phyloP scores from a whole-genome alignment of 2,797 vertebrate genomes.

The Fundulus diaphanus region DNA sequence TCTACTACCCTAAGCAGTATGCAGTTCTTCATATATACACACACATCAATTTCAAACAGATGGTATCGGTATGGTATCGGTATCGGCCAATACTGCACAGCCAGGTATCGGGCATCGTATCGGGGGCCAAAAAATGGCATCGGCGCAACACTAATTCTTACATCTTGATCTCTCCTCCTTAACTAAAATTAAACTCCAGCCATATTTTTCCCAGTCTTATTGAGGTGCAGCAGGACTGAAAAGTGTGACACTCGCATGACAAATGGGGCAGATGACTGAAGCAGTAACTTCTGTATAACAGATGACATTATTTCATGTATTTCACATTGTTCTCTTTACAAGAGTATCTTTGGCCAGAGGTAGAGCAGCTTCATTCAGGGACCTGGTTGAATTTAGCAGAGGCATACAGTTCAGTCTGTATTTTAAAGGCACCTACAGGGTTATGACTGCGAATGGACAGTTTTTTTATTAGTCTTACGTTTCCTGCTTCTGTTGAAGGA shows the following conservation, averaged over 20 bases:
- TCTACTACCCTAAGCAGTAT: too few species aligned
- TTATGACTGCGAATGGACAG: background rate
- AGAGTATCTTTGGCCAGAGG: background rate
- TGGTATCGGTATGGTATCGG: too few species aligned
- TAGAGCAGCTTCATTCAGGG: background rate
- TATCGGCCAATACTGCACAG: too few species aligned
- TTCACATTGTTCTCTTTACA: background rate
- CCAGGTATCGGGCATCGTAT: too few species aligned
- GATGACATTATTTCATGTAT: background rate
- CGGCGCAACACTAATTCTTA: too few species aligned
- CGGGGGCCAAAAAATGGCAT: too few species aligned
- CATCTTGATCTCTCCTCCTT: background rate
- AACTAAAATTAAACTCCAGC: background rate
- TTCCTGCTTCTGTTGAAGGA: constrained; percentile 74
- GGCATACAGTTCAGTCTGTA: background rate
- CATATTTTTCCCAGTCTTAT: background rate
- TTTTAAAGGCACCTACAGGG: background rate
- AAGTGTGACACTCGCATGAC: background rate
- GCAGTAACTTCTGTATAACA: background rate
- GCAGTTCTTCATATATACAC: too few species aligned
- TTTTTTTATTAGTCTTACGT: background rate
- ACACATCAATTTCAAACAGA: too few species aligned
- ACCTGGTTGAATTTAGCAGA: background rate
- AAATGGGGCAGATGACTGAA: background rate
- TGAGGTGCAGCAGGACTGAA: background rate